phyloP scores from a whole-genome alignment of 2,888 invertebrate genomes.

The Cheilosia urbana region DNA sequence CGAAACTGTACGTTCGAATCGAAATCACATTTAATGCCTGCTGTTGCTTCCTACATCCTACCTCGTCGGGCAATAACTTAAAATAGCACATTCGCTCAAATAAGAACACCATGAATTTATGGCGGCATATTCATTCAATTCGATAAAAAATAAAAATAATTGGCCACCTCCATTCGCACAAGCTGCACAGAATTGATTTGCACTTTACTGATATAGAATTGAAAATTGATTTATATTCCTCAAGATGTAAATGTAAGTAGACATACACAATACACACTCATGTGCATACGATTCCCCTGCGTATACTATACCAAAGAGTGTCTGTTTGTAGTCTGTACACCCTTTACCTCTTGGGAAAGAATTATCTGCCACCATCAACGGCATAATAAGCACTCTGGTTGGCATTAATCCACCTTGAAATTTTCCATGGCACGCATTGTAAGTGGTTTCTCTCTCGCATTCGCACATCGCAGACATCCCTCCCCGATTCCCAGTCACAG shows the following conservation, averaged over 20 bases:
- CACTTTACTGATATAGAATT: conserved; percentile 62
- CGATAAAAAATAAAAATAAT: conserved; percentile 49
- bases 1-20: too few relatives aligned
- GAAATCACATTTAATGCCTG: too few relatives aligned
- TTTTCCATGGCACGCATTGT: conserved; percentile 64
- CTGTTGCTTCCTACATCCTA: neutral
- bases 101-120: conserved; percentile 16
- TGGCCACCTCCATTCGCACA: conserved; percentile 14
- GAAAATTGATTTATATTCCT: conserved; percentile 64
- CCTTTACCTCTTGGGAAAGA: conserved; percentile 11
- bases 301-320: neutral
- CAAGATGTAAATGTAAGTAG: neutral
- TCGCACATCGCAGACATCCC: conserved; percentile 31
- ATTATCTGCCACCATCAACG: conserved; percentile 54
- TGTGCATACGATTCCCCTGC: neutral
- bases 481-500: too few relatives aligned
- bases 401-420: conserved; percentile 56
- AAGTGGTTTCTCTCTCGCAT: conserved; percentile 52
- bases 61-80: neutral
- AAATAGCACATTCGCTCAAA: neutral
- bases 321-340: neutral
- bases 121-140: conserved; percentile 52
- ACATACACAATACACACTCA: neutral
- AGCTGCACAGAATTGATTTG: conserved; percentile 55
- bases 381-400: conserved; percentile 56